Base-by-base conservation (phyloP, 2,113 vertebrate species). In the Cacatua alba region DNA sequence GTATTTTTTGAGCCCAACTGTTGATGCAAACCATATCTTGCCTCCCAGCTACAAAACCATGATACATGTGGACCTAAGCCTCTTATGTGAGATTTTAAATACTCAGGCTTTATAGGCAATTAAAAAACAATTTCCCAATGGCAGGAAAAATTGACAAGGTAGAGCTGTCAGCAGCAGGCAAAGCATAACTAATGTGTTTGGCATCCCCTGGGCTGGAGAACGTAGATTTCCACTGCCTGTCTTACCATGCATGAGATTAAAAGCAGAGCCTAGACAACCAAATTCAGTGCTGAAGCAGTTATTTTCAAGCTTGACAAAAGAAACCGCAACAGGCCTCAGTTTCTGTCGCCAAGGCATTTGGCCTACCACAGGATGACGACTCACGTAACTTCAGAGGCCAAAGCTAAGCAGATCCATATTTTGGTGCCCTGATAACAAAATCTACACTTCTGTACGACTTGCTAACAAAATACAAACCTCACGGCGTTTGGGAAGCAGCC, bases 71-170 rank as follows among this genome's bases (percentile, higher is more conserved):
- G 64, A 92, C 85, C 85, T 97, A 97, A 97, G 91, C 86, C 77
- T 88, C 92, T 96, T 94, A 95, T 2, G 18, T 64, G 88, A 93
- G 69, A 94, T 80, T 95, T 93, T 60, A 86, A 88, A 94, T 63
- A 74, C 75, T 74, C 37, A 16, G 39, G 60, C 64, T 86, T 92
- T n/a, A 70, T 13, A 83, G 75, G 71, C 59, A 96, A 97, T 95
- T 90, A 67, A 83, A 88, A 82, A 93, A 69, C 20, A 65, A 64
- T 57, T 55, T 86, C 65, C 57, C 72, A 65, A 15, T 29, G 82
- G 21, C 72, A 93, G 49, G 51, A 79, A 41, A 84, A 86, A 81
- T 44, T 72, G 82, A 78, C 1, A 1, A 71, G 60, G 52, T 75
- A 3, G 17, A 93, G 80, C 52, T 88, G 82, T 49, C 82, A 79